These are phyloP conservation scores for Nymphalis urticae DNA, from an alignment of 2,888 invertebrate genomes.

Conservation along the genomic window DNA sequence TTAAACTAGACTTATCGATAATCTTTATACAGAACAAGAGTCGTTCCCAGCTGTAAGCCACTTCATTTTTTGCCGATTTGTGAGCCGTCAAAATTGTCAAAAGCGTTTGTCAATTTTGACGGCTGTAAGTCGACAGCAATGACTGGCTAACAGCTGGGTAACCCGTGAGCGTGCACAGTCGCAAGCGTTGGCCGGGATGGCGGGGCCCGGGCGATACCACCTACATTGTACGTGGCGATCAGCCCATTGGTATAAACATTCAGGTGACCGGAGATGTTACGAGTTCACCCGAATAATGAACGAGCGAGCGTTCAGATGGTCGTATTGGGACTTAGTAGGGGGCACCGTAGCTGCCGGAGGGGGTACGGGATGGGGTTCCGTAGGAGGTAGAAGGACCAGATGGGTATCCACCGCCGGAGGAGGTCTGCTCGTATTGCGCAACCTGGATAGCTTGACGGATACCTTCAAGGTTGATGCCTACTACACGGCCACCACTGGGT, in stretches of 20 bases:
- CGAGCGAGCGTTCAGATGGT: conserved; percentile 47
- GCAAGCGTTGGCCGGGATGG: conserved; percentile 71
- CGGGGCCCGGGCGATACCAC: conserved; percentile 63
- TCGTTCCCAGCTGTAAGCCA: conserved; percentile 70
- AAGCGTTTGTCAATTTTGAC: conserved; percentile 41
- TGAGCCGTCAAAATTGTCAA: conserved; percentile 41
- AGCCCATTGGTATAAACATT: conserved; percentile 65
- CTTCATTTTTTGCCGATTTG: conserved; percentile 54
- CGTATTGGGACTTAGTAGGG: conserved; percentile 72
- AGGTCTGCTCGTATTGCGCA: conserved; percentile 89
- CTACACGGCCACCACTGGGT: conserved; percentile 85
- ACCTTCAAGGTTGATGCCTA: conserved; percentile 92
- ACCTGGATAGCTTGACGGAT: conserved; percentile 94
- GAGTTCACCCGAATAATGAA: conserved; percentile 64
- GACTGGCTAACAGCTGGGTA: conserved; percentile 71
- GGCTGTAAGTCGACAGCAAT: conserved; percentile 42
- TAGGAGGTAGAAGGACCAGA: conserved; percentile 82
- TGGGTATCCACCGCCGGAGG: conserved; percentile 59
- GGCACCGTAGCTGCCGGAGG: conserved; percentile 87
- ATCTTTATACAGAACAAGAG: conserved; percentile 79
- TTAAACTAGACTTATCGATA: conserved; percentile 72
- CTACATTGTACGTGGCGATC: conserved; percentile 78
- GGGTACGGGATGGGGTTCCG: conserved; percentile 80
- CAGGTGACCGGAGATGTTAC: conserved; percentile 57
- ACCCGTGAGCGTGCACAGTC: conserved; percentile 79